Evolutionary conservation across 2,797 vertebrate species (phyloP), one percentile per base, ranked within the genome.

Genomic region (Gadopsis marmoratus): DNA sequence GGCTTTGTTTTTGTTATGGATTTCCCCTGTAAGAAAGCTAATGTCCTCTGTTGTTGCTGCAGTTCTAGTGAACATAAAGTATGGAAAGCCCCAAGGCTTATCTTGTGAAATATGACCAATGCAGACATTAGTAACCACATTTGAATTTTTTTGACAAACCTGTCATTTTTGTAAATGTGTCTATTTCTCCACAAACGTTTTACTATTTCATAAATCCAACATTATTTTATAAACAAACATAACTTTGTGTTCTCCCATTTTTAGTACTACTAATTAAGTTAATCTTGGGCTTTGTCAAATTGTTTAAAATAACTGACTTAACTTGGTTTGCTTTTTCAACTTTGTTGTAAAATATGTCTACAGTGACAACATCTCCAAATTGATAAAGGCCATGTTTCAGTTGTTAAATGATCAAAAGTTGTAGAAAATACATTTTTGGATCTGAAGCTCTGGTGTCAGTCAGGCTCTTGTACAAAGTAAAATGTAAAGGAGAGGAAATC

Each of bases 31-130:
- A 63, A 79, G 64, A 61, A 60, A 53, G 63, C 45, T 65, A 64
- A 76, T 77, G n/a, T 73, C 51, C 12, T 85, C 47, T 85, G 74
- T 76, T 90, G 61, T 79, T 84, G 73, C 76, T 82, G 29, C 76
- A 82, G 39, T 79, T 90, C 48, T 82, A 81, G 79, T 79, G 35
- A 89, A 88, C 56, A 72, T 79, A 85, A 85, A 76, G 73, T 86
- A 72, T 91, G 89, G 86, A 90, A 93, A 91, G 19, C 69, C 86
- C 89, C 75, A 19, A 45, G 29, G 35, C 55, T 72, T 37, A 8
- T 33, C 58, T 83, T 84, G 65, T 79, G 80, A 83, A 78, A 66
- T 80, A 59, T 76, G 53, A 51, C 45, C 62, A 81, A 71, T 3
- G n/a, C 58, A 78, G 73, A 60, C 53, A 35, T 77, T 50, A 62